Evolutionary conservation across 2,888 invertebrate genomes (phyloP), one percentile per base, ranked within the genome.

Genomic region (Euspilapteryx auroguttella): DNA sequence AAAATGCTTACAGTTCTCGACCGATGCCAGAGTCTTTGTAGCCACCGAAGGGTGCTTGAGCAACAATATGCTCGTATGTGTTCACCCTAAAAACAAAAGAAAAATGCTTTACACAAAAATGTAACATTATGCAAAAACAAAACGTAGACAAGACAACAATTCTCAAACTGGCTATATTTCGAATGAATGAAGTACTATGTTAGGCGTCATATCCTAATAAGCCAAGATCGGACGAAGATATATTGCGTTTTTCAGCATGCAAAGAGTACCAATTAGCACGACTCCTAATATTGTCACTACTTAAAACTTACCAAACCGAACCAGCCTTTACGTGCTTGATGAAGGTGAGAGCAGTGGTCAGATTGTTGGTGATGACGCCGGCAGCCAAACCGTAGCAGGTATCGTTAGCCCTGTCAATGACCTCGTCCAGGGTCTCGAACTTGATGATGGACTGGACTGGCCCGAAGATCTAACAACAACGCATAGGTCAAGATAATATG

Each of bases 381-480:
- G 94, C 87, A 2, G 88, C 94, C 20, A 95, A 77, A 7, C 94
- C 94, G 46, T 91, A 95, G 29, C 71, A 69, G 2, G 91, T 87
- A 40, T 85, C 79, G 49, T 95, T 95, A 4, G 93, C 90, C 36
- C 93, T 79, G 37, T 88, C 85, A 25, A 95, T 83, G 1, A 87
- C 89, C 58, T 95, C 94, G 2, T 87, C 86, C 34, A 89, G 64
- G 1, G 82, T 82, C 25, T 85, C 84, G 45, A 94, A 94, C 57
- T 90, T 91, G 28, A 94, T 71, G 39, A 94, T 90, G 31, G 85
- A 84, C 65, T 93, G 93, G 0, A 94, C 94, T 1, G 94, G 94
- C 0, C 94, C 94, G 53, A 95, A 94, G 42, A 95, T 94, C 90
- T 91, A 42, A 6, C 44, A n/a, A n/a, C n/a, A n/a, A n/a, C n/a